phyloP scores from a whole-genome alignment of 92 coral and sea anemone species.

The Galaxea fascicularis region DNA sequence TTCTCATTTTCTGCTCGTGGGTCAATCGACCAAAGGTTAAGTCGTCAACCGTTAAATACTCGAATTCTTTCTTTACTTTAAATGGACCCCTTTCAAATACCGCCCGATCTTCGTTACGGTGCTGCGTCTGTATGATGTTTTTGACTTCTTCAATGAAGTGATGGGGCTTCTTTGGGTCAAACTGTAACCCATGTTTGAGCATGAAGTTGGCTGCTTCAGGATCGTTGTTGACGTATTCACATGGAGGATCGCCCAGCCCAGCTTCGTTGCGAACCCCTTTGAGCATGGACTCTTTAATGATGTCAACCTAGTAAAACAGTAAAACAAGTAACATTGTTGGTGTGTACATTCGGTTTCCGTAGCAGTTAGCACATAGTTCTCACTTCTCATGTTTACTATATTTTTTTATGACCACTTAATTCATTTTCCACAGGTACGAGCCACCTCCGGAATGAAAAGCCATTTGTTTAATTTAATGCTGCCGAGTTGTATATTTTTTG shows the following conservation, averaged over 20 bases:
- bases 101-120: conserved; percentile 58
- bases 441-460: no score
- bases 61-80: conserved; percentile 32
- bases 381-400: no score
- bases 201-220: no score
- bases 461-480: no score
- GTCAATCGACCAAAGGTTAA: conserved; percentile 24
- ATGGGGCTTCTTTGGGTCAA: conserved; percentile 49
- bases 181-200: conserved; percentile 41
- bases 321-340: neutral
- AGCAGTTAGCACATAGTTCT: neutral
- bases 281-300: conserved; percentile 47
- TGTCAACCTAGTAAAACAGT: conserved; percentile 30
- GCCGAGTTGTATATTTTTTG: no score
- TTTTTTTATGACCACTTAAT: no score
- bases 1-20: conserved; percentile 26
- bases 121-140: conserved; percentile 40
- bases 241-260: conserved; percentile 58
- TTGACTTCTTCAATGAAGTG: conserved; percentile 47
- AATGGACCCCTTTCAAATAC: conserved; percentile 61
- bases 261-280: conserved; percentile 43
- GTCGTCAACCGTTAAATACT: conserved; percentile 30
- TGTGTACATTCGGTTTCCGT: neutral
- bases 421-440: no score
- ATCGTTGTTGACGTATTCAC: conserved; percentile 11